Conservation (phyloP, 1,140 invertebrate genomes). For the Calosoma granatense region DNA sequence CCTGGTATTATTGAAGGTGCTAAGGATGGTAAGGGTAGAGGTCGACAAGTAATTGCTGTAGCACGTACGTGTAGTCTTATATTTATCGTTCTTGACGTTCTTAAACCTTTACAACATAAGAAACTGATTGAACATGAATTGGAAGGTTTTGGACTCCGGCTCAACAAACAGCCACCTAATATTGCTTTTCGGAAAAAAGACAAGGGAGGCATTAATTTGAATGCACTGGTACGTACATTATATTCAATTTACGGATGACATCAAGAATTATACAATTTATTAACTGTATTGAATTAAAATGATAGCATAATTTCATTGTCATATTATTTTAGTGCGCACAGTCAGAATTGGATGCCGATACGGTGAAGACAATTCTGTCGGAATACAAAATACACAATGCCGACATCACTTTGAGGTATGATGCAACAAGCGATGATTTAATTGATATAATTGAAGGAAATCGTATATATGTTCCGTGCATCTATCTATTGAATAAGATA, state of each 20-base stretch:
- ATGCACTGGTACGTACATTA: conserved; percentile 56
- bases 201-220: conserved; percentile 93
- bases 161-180: conserved; percentile 96
- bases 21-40: conserved; percentile 97
- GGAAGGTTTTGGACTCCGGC: conserved; percentile 94
- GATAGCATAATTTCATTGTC: too few species aligned
- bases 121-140: conserved; percentile 94
- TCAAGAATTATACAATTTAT: too few species aligned
- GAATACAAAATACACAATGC: conserved; percentile 99
- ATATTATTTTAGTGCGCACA: conserved; percentile 60
- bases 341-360: conserved; percentile 89
- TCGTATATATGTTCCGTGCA: conserved; percentile 94
- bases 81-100: conserved; percentile 95
- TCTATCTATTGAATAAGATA: conserved; percentile 98
- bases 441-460: conserved; percentile 99
- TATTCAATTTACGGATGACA: neutral
- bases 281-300: too few species aligned
- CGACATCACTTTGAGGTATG: conserved; percentile 87
- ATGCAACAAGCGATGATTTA: conserved; percentile 94
- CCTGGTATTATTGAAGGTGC: conserved; percentile 99
- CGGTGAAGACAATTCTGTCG: conserved; percentile 90
- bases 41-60: conserved; percentile 98
- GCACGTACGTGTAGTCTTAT: conserved; percentile 96
- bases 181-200: conserved; percentile 96
- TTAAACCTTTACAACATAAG: conserved; percentile 96